These are phyloP conservation scores for Paramormyrops hopkinsi DNA, from an alignment of 2,797 vertebrate species.

Conservation along the genomic window DNA sequence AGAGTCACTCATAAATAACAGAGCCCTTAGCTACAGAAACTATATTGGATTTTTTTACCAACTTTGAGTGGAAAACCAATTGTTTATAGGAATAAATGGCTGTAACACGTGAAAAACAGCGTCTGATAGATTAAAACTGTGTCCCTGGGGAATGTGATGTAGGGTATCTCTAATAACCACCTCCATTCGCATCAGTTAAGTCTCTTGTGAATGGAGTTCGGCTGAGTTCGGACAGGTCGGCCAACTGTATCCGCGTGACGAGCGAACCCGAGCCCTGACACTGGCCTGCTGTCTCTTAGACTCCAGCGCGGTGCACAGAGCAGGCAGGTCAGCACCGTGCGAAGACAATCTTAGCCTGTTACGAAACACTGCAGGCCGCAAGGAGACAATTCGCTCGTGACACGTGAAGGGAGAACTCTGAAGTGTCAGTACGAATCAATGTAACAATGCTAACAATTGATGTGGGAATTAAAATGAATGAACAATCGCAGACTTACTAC, in stretches of 20 bases:
- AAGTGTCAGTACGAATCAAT: not conserved
- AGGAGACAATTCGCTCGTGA: conserved; percentile 2
- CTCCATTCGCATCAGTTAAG: not conserved
- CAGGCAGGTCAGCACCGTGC: not conserved
- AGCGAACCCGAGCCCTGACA: not conserved
- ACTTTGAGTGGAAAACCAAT: not conserved
- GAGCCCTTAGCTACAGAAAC: not conserved
- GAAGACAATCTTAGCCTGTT: conserved; percentile 17
- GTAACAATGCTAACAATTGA: not conserved
- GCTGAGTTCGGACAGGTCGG: not conserved
- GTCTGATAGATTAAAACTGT: not conserved
- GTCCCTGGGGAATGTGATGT: not conserved
- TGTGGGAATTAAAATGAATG: not conserved
- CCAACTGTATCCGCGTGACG: not conserved
- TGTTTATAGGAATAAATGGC: not conserved
- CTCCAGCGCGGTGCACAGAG: not conserved
- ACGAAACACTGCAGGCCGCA: conserved; percentile 10
- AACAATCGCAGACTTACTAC: not conserved
- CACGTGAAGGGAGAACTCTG: not conserved
- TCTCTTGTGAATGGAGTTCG: not conserved
- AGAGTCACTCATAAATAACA: conserved; percentile 23
- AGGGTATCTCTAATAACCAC: not conserved
- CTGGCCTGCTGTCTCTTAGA: conserved; percentile 5
- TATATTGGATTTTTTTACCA: not conserved
- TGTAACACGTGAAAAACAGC: not conserved